Evolutionary conservation across 2,113 vertebrate species (phyloP).

Genomic region (Etheostoma cragini): DNA sequence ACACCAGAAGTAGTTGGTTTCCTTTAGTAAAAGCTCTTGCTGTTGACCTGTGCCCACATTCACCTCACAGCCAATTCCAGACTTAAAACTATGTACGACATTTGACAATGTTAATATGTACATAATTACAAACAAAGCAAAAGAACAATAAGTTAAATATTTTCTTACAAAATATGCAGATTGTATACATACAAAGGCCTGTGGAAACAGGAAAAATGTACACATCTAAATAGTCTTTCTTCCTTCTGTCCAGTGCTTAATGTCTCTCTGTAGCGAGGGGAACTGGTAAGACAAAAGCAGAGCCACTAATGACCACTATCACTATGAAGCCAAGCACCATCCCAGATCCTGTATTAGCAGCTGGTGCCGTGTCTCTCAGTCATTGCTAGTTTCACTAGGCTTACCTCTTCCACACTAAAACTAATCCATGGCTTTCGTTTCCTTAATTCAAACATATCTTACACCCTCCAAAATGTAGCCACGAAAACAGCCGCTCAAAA

Average conservation of each 20-base stretch:
- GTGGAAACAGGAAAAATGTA: conserved; percentile 44
- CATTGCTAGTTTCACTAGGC: conserved; percentile 27
- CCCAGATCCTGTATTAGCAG: conserved; percentile 78
- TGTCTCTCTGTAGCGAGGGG: conserved; percentile 50
- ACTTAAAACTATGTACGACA: conserved; percentile 53
- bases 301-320: conserved; percentile 32
- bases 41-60: conserved; percentile 48
- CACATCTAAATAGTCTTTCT: conserved; percentile 60
- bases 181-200: conserved; percentile 55
- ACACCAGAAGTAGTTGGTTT: conserved; percentile 40
- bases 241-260: conserved; percentile 64
- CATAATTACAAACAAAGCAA: conserved; percentile 78
- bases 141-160: conserved; percentile 83
- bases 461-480: conserved; percentile 36
- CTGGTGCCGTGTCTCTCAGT: conserved; percentile 75
- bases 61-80: conserved; percentile 46
- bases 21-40: conserved; percentile 42
- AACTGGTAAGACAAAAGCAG: conserved; percentile 42
- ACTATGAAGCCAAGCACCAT: conserved; percentile 66
- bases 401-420: conserved; percentile 22
- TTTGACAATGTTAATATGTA: conserved; percentile 70
- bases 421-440: conserved; percentile 55
- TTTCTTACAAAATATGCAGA: conserved; percentile 76
- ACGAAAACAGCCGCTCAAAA: conserved; percentile 43
- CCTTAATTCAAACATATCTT: conserved; percentile 34